Evolutionary conservation across 30 jellyfish, hydroid and myxozoan species (phyloP), one percentile per base, ranked within the genome.

Genomic region (Cassiopea andromeda): DNA sequence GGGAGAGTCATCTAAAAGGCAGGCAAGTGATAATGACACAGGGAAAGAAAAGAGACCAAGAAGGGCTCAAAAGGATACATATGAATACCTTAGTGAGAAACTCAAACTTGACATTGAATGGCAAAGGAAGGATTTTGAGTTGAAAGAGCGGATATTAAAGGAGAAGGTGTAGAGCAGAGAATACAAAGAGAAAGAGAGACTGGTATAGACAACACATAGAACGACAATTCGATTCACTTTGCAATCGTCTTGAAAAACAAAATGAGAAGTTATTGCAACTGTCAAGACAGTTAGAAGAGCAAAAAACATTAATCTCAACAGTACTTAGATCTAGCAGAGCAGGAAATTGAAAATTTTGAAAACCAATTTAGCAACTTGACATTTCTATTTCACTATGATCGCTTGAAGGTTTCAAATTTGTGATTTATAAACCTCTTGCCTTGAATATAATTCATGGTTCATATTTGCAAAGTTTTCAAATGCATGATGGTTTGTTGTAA

Each of bases 71-170:
- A 81, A 38, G 46, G 81, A 66, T 48, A 81, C 90, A 38, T 81
- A 60, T 15, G 54, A 60, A 13, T 66, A 54, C 66, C n/a, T 81
- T 10, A 64, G 66, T 7, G 70, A 81, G 6, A 81, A 81, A 66
- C 45, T 54, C 38, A 27, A 60, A 7, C 16, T 19, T 81, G 90
- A 81, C 44, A 46, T 60, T 45, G 90, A 81, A 66, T 81, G 70
- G 81, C 64, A 45, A 54, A 60, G 60, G 49, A 81, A 81, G 72
- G 90, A 61, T 43, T 81, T 81, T 60, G 81, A 81, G 90, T 57
- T 81, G 71, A 81, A 81, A 60, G 54, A 60, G 72, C 60, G 59
- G 44, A 71, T 43, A 81, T 66, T 54, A 46, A 54, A 47, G 81
- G 47, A 80, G 78, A 80, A 80, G 64, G 43, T 49, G 12, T 48